These are phyloP conservation scores for Porites divaricata DNA, from an alignment of 92 coral and sea anemone genomes.

Conservation along the genomic window DNA sequence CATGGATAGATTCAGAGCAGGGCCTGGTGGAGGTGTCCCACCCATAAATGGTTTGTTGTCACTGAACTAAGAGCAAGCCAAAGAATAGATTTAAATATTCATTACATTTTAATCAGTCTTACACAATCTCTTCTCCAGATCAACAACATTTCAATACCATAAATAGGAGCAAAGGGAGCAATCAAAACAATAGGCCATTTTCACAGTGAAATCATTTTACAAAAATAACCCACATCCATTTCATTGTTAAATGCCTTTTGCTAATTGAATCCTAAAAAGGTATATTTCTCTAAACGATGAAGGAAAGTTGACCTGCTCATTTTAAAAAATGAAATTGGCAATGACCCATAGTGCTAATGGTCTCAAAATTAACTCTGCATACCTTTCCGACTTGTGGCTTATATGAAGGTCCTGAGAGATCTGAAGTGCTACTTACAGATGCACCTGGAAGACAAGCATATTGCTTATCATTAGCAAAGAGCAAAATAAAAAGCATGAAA, in stretches of 20 bases:
- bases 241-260: too few species aligned
- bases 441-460: conserved; percentile 32
- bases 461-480: not conserved
- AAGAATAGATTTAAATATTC: not conserved
- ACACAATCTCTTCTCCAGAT: too few species aligned
- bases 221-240: too few species aligned
- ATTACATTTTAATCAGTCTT: too few species aligned
- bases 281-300: too few species aligned
- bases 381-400: conserved; percentile 79
- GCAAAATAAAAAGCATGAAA: too few species aligned
- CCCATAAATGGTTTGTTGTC: conserved; percentile 90
- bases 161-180: too few species aligned
- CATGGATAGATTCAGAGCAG: conserved; percentile 81
- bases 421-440: conserved; percentile 79
- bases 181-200: too few species aligned
- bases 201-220: too few species aligned
- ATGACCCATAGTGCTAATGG: not conserved
- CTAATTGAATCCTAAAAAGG: too few species aligned
- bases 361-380: not conserved
- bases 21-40: conserved; percentile 87
- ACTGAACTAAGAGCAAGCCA: conserved; percentile 49
- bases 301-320: not conserved
- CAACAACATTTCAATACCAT: too few species aligned
- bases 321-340: not conserved
- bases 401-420: conserved; percentile 77